Base-by-base conservation (phyloP, 2,888 invertebrate species). In the Yponomeuta sedellus region DNA sequence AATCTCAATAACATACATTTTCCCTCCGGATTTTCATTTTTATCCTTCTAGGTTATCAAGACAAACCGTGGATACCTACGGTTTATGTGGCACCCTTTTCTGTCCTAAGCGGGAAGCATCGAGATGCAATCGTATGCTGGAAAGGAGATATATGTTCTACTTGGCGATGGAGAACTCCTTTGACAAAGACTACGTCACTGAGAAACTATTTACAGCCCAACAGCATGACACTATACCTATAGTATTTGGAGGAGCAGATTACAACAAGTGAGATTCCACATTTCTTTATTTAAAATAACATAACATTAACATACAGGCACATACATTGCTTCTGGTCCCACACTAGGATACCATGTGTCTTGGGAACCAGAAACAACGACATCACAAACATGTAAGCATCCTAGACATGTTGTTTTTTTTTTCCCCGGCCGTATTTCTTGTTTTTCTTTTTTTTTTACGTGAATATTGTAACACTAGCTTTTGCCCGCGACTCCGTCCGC, bases 231-330 rank as follows among this genome's bases (percentile, higher is more conserved):
- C 93, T 28, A 78, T 94, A 19, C 93, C 93, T 0, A 91, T 94
- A 10, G 93, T 93, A 22, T 93, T 92, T 86, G 93, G 94, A 3
- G 92, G 92, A 11, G 90, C 88, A 64, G 91, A 93, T 77, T 94
- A 94, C 76, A 76, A 64, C 11, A 72, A 71, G 75, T 74, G 66
- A 52, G 52, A 19, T 8, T 4, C n/a, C 22, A 25, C 5, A 52
- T 12, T 40, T n/a, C n/a, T n/a, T n/a, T n/a, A n/a, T n/a, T n/a
- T n/a, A n/a, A n/a, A n/a, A n/a, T n/a, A n/a, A n/a, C n/a, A n/a
- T n/a, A n/a, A n/a, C n/a, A n/a, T n/a, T n/a, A n/a, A n/a, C n/a
- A n/a, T n/a, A n/a, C n/a, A n/a, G n/a, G n/a, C n/a, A n/a, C n/a
- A n/a, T n/a, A n/a, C n/a, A n/a, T n/a, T n/a, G n/a, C n/a, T n/a